Percentiles rank a stretch among this genome's conserved stretches.
These are phyloP conservation scores for Lichenostomus cassidix DNA, from an alignment of 2,113 vertebrate genomes.

Conservation along the genomic window DNA sequence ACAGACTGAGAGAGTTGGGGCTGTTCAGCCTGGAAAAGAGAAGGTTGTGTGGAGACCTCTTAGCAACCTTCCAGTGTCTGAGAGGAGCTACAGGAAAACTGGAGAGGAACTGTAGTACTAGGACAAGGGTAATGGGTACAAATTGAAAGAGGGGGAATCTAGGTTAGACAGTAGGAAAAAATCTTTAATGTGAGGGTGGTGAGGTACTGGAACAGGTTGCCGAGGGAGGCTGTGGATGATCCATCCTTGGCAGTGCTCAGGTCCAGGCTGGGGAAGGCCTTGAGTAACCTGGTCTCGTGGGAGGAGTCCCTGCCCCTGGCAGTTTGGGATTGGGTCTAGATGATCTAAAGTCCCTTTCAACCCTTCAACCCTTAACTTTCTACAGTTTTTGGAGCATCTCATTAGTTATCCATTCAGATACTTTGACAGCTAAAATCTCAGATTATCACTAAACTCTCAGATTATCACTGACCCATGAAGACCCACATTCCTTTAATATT, in stretches of 20 bases:
- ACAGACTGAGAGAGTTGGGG: not conserved
- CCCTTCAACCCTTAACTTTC: not conserved
- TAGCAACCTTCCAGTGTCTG: not conserved
- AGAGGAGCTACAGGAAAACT: not conserved
- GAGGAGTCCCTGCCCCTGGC: not conserved
- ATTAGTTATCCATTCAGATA: not conserved
- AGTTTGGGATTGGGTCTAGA: not conserved
- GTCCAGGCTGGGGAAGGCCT: not conserved
- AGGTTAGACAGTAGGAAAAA: not conserved
- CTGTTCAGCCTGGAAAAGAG: not conserved
- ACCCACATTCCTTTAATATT: not conserved
- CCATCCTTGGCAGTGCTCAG: not conserved
- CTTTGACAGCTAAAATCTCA: not conserved
- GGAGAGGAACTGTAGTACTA: not conserved
- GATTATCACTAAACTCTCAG: not conserved
- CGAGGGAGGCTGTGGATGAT: not conserved
- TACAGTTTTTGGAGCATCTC: not conserved
- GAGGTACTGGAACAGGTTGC: not conserved
- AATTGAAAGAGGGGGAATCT: not conserved
- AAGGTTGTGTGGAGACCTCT: not conserved
- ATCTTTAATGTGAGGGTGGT: not conserved
- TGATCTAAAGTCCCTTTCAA: not conserved
- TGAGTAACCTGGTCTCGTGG: not conserved
- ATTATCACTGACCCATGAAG: not conserved
- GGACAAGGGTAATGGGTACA: not conserved